Conservation (phyloP, 1,140 invertebrate genomes). For the Pomacea maculata region DNA sequence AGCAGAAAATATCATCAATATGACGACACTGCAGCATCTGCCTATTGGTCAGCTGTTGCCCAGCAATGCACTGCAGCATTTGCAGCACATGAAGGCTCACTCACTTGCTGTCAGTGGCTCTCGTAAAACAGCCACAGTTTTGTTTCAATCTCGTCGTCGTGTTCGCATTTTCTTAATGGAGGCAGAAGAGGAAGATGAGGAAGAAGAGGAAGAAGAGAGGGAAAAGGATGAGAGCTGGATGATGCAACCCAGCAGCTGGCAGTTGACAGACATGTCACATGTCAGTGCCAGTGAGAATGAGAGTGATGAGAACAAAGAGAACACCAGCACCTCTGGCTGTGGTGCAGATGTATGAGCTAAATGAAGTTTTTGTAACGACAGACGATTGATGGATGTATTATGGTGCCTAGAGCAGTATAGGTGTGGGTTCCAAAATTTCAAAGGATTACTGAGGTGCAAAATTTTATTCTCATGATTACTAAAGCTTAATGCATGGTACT, state of each 20-base stretch:
- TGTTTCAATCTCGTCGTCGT: slow-evolving; percentile 16
- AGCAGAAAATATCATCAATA: slow-evolving; percentile 23
- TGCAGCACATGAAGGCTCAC: slow-evolving; percentile 79
- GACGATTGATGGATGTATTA: too few species aligned
- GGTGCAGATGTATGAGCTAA: too few species aligned
- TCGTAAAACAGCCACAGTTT: slow-evolving; percentile 85
- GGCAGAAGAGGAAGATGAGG: slow-evolving; percentile 17
- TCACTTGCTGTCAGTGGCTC: slow-evolving; percentile 85
- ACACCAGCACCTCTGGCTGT: slow-evolving; percentile 7
- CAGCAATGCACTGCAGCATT: slow-evolving; percentile 58
- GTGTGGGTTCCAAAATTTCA: too few species aligned
- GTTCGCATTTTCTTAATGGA: slow-evolving; percentile 17
- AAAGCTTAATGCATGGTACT: too few species aligned
- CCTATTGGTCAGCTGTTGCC: slow-evolving; percentile 53
- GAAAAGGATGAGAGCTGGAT: neutral
- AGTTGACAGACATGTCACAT: neutral
- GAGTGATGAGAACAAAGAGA: slow-evolving; percentile 19
- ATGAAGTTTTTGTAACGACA: too few species aligned
- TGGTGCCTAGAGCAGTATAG: too few species aligned
- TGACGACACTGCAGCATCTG: slow-evolving; percentile 8
- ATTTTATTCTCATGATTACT: too few species aligned
- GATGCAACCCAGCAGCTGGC: slow-evolving; percentile 1
- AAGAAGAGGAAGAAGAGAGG: slow-evolving; percentile 5
- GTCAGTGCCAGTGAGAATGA: neutral
- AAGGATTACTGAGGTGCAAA: too few species aligned